Evolutionary conservation across 1,140 invertebrate genomes (phyloP), one percentile per base, ranked within the genome.

Genomic region (Drosophila pachea): DNA sequence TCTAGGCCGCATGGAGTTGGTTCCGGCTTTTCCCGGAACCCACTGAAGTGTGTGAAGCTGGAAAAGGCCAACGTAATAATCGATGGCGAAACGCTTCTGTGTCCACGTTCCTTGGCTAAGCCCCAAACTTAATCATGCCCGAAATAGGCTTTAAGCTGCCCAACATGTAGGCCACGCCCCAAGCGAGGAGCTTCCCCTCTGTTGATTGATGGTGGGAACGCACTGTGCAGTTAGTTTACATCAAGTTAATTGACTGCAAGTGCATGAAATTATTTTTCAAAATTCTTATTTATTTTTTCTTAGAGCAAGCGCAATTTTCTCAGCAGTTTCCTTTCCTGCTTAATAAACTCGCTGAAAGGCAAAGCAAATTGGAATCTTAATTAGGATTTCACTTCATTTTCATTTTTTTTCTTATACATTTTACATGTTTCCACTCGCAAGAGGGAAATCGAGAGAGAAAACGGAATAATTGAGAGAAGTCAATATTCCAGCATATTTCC

Each of bases 41-140:
- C 48, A 69, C 55, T 76, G 36, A 38, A 22, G 31, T 65, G 61
- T 69, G 22, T 22, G 3, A 22, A 22, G 22, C 22, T 22, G 22
- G 22, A 1, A 7, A 45, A 58, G 47, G 49, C 42, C 60, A 38
- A 36, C 62, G 36, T 32, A 40, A 74, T 71, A 74, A 67, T 74
- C 63, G 45, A 47, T 61, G n/a, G 14, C 29, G 36, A 65, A 60
- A 12, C 29, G 49, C 43, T 48, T 49, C 29, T 5, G 29, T 32
- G n/a, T 43, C 29, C 55, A 14, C 32, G 4, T 36, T 45, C 2
- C 4, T 35, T 35, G 45, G 2, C 33, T 58, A 43, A 66, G 48
- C 52, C 2, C 42, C 45, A 48, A 65, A 62, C 56, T 40, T 70
- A 78, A 58, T 78, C 60, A 65, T 42, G 38, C 60, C 69, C 42